Evolutionary conservation across 2,113 vertebrate genomes (phyloP).

Genomic region (Raja brachyura): DNA sequence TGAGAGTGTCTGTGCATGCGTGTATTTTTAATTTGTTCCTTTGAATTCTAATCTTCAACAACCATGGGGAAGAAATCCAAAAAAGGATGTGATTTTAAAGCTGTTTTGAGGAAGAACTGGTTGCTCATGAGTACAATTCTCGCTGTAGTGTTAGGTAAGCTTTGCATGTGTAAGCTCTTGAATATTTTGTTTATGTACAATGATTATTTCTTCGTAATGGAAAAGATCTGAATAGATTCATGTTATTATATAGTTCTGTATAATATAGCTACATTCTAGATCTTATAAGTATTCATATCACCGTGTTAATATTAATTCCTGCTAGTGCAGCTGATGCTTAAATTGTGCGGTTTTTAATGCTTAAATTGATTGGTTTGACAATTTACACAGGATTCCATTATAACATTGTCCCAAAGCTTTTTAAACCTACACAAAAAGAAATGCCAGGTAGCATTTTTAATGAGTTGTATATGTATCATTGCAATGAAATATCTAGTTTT

Average conservation of each 20-base stretch:
- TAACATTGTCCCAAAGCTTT: background rate
- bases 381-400: background rate
- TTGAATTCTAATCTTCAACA: background rate
- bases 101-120: slow-evolving; percentile 76
- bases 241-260: too few relatives aligned
- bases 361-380: background rate
- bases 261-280: background rate
- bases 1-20: slow-evolving; percentile 35
- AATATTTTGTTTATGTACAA: background rate
- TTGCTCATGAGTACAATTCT: slow-evolving; percentile 74
- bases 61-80: slow-evolving; percentile 62
- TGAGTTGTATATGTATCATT: background rate
- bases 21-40: slow-evolving; percentile 26
- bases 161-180: background rate
- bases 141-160: slow-evolving; percentile 79
- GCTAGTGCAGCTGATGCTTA: background rate
- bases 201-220: background rate
- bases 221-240: background rate
- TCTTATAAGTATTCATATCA: background rate
- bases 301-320: background rate
- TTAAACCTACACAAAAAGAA: background rate
- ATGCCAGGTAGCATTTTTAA: background rate
- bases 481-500: background rate
- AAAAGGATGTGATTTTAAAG: slow-evolving; percentile 56
- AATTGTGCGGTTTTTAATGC: background rate